Percentiles rank a stretch among this genome's conserved stretches.
Conservation (phyloP, 2,888 invertebrate species). For the Vesta saturnalis region DNA sequence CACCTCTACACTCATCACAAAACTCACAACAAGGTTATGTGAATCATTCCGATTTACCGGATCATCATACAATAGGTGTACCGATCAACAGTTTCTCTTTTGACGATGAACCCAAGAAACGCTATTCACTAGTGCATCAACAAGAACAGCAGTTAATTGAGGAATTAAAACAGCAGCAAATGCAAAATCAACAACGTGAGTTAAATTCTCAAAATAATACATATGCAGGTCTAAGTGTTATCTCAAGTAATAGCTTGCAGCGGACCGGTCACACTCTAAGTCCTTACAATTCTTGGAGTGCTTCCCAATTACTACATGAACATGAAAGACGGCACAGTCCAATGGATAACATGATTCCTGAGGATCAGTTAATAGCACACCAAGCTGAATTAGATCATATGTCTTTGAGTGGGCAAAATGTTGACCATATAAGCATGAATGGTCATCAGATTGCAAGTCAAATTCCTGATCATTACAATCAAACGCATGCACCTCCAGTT, state of each 20-base stretch:
- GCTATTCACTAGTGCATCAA: conserved; percentile 63
- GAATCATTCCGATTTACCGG: conserved; percentile 54
- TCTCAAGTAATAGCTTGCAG: conserved; percentile 60
- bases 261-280: conserved; percentile 62
- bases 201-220: conserved; percentile 49
- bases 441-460: conserved; percentile 51
- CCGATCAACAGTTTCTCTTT: conserved; percentile 61
- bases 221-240: conserved; percentile 57
- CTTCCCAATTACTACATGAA: conserved; percentile 68
- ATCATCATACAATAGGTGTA: conserved; percentile 62
- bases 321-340: conserved; percentile 68
- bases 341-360: conserved; percentile 50
- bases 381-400: conserved; percentile 57
- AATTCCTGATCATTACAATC: conserved; percentile 52
- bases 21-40: conserved; percentile 49
- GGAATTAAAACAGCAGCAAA: conserved; percentile 61
- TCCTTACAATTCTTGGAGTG: conserved; percentile 70
- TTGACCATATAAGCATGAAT: conserved; percentile 57
- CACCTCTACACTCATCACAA: conserved; percentile 54
- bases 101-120: conserved; percentile 63
- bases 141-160: conserved; percentile 63
- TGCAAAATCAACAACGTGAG: conserved; percentile 51
- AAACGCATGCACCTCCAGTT: conserved; percentile 59
- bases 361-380: conserved; percentile 52
- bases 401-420: conserved; percentile 55